phyloP scores from a whole-genome alignment of 1,140 invertebrate species.

The Lanistes nyassanus region DNA sequence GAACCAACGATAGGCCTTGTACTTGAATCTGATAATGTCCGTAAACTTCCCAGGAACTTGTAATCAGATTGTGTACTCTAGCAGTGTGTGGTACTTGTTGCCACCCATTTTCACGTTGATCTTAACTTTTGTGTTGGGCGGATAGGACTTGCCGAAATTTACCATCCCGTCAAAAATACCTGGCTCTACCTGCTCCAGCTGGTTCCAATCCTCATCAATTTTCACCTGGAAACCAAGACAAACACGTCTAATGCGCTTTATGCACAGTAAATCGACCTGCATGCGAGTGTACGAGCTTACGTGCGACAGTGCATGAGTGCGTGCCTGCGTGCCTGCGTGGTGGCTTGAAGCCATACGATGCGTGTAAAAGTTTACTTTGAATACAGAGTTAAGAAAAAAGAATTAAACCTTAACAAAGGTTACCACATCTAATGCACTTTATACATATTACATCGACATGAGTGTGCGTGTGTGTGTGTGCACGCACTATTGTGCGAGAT shows the following conservation, averaged over 20 bases:
- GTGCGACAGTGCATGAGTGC: too few species aligned
- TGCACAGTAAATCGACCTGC: too few species aligned
- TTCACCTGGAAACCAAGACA: constrained; percentile 39
- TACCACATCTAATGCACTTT: background rate
- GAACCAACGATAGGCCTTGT: too few species aligned
- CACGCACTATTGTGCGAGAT: background rate
- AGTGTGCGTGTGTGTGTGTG: constrained; percentile 14
- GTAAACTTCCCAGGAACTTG: too few species aligned
- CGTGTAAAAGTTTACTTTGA: too few species aligned
- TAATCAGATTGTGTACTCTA: constrained; percentile 55
- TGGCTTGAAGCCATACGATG: too few species aligned
- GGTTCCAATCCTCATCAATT: constrained; percentile 63
- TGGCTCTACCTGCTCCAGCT: constrained; percentile 52
- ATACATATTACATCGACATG: background rate
- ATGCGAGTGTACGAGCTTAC: too few species aligned
- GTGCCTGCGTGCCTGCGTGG: too few species aligned
- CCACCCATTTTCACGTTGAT: constrained; percentile 55
- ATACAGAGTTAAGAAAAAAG: background rate
- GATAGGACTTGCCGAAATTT: constrained; percentile 46
- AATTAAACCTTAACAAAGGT: too few species aligned
- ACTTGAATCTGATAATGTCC: too few species aligned
- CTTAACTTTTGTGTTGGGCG: constrained; percentile 54
- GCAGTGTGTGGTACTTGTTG: constrained; percentile 55
- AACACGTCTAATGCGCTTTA: too few species aligned
- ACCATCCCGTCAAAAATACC: constrained; percentile 57